These are phyloP conservation scores for Lepidocyrtoides sp. DNA, from an alignment of 2,888 invertebrate genomes.

Conservation along the genomic window DNA sequence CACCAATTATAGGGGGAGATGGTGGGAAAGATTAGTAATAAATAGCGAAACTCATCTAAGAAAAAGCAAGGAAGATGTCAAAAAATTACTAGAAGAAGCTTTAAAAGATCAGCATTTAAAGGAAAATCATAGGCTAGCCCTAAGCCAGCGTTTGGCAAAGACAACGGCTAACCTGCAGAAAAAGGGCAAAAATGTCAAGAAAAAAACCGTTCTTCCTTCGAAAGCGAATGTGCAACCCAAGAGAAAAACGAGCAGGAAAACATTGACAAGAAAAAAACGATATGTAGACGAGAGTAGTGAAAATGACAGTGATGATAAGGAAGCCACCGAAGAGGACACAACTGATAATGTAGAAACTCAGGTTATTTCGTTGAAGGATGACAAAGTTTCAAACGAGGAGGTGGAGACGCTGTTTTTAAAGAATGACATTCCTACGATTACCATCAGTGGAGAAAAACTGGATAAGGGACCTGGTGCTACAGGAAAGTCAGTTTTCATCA, in stretches of 20 bases:
- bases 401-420: constrained; percentile 63
- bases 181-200: constrained; percentile 14
- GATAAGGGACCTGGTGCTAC: constrained; percentile 65
- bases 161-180: constrained; percentile 82
- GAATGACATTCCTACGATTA: constrained; percentile 85
- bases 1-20: constrained; percentile 87
- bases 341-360: constrained; percentile 31
- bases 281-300: constrained; percentile 7
- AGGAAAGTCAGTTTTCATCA: constrained; percentile 84
- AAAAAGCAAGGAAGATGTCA: constrained; percentile 83
- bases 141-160: constrained; percentile 87
- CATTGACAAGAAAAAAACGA: constrained; percentile 1
- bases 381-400: not conserved
- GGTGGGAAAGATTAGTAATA: constrained; percentile 90
- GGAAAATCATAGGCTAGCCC: constrained; percentile 86
- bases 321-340: not conserved
- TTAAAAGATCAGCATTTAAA: constrained; percentile 86
- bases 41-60: constrained; percentile 89
- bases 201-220: not conserved
- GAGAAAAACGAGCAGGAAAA: constrained; percentile 55
- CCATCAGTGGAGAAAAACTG: constrained; percentile 86
- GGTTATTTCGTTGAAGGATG: not conserved
- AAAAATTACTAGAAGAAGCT: constrained; percentile 85
- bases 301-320: constrained; percentile 1
- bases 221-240: constrained; percentile 84